Percentiles rank a stretch among this genome's conserved stretches.
phyloP scores from a whole-genome alignment of 1,140 invertebrate species.

The Euglossa dilemma region DNA sequence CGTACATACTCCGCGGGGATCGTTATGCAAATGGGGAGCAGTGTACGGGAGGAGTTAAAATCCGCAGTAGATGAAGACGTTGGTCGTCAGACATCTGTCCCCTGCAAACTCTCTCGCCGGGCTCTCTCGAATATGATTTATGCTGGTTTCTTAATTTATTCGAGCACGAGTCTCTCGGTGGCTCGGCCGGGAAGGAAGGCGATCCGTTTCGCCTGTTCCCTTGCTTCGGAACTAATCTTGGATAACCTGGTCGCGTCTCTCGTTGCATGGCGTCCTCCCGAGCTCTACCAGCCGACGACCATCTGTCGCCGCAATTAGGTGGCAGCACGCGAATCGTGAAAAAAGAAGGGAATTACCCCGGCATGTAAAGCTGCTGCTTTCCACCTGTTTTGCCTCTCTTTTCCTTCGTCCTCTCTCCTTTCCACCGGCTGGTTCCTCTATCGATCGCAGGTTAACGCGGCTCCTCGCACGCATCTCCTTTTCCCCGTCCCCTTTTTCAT shows the following conservation, averaged over 20 bases:
- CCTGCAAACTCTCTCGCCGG: too few species aligned
- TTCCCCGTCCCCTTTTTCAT: constrained; percentile 9
- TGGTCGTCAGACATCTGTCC: constrained; percentile 31
- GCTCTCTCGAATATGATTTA: neutral
- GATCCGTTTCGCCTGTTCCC: neutral
- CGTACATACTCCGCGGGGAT: neutral
- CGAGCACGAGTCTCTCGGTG: too few species aligned
- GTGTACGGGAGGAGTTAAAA: neutral
- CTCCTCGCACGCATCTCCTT: neutral
- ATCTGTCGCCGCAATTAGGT: constrained; percentile 43
- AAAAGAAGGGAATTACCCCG: neutral
- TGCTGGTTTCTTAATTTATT: neutral
- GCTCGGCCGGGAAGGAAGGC: neutral
- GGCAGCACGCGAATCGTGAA: constrained; percentile 13
- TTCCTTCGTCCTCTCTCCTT: neutral
- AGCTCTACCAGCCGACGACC: constrained; percentile 15
- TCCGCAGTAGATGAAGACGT: constrained; percentile 29
- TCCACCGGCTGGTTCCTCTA: neutral
- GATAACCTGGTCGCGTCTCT: neutral
- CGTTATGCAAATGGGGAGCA: constrained; percentile 1
- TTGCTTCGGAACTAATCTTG: neutral
- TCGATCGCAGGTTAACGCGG: neutral
- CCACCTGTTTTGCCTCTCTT: constrained; percentile 58
- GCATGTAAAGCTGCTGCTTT: constrained; percentile 56
- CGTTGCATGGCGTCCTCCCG: neutral